A percentile compares a stretch with the other conserved stretches of the same genome.
These are phyloP conservation scores for Harmothoe impar DNA, from an alignment of 2,888 invertebrate genomes.

Conservation along the genomic window DNA sequence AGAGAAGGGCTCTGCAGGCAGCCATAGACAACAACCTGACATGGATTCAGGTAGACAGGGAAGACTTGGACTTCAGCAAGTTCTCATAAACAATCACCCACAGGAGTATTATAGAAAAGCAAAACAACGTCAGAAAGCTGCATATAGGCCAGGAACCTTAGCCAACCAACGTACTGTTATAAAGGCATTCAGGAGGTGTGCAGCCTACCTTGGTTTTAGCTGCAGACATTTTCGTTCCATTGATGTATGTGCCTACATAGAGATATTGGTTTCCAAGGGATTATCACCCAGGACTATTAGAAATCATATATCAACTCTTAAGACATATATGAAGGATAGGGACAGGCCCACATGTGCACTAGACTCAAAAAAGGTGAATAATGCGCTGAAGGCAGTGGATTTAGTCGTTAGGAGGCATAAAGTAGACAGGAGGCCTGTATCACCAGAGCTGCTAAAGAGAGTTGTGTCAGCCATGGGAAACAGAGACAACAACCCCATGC, in stretches of 20 bases:
- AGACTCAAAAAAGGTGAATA: too few species aligned
- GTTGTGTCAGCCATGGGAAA: too few species aligned
- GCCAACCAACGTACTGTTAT: background rate
- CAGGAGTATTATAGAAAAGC: background rate
- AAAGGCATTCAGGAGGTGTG: too few species aligned
- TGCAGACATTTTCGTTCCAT: background rate
- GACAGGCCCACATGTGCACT: too few species aligned
- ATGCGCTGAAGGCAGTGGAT: too few species aligned
- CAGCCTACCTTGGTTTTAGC: background rate
- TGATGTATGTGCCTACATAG: background rate
- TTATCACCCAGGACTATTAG: background rate
- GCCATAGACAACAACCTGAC: background rate
- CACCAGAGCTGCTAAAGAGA: too few species aligned
- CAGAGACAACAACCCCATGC: too few species aligned
- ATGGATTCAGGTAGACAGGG: background rate
- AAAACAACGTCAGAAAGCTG: background rate
- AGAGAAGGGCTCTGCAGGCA: background rate
- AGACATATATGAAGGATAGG: background rate
- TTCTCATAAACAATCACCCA: background rate
- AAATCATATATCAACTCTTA: background rate
- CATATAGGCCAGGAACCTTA: background rate
- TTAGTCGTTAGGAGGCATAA: too few species aligned
- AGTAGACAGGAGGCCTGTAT: too few species aligned
- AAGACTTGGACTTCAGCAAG: background rate
- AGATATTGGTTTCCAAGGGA: background rate